These are phyloP conservation scores for Malacosoma neustria DNA, from an alignment of 2,888 invertebrate species.

Conservation along the genomic window DNA sequence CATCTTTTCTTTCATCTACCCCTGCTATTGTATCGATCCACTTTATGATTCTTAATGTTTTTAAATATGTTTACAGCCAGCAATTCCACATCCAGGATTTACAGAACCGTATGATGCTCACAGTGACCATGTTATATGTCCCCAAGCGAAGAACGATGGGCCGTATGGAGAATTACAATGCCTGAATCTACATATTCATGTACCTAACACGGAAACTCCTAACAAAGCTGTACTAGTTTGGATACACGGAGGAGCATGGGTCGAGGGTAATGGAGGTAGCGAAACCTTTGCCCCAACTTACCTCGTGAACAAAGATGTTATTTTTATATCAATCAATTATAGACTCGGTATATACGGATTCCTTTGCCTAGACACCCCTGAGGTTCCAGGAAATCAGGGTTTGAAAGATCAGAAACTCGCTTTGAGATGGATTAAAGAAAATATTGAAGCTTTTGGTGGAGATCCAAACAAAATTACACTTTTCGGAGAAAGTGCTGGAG, in stretches of 20 bases:
- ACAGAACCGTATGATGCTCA: not conserved
- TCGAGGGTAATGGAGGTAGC: not conserved
- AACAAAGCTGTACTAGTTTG: not conserved
- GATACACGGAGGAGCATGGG: not conserved
- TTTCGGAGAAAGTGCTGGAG: slow-evolving; percentile 24
- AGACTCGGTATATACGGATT: slow-evolving; percentile 3
- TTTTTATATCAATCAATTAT: not conserved
- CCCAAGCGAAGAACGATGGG: not conserved
- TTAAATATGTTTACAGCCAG: not conserved
- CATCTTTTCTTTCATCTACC: too few relatives aligned
- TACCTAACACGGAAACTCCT: not conserved
- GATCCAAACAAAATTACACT: slow-evolving; percentile 15
- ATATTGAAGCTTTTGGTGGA: slow-evolving; percentile 25
- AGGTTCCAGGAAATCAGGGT: slow-evolving; percentile 25
- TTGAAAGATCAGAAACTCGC: slow-evolving; percentile 24
- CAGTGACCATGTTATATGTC: not conserved
- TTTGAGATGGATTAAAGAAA: slow-evolving; percentile 23
- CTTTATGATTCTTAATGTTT: too few relatives aligned
- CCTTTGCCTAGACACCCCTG: slow-evolving; percentile 1
- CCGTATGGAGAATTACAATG: not conserved
- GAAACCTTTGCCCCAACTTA: not conserved
- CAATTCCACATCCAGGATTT: not conserved
- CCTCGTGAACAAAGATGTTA: not conserved
- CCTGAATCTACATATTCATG: not conserved
- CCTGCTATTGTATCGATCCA: too few relatives aligned